Evolutionary conservation across 2,797 vertebrate genomes (phyloP).

Genomic region (Rhadinocentrus ornatus): DNA sequence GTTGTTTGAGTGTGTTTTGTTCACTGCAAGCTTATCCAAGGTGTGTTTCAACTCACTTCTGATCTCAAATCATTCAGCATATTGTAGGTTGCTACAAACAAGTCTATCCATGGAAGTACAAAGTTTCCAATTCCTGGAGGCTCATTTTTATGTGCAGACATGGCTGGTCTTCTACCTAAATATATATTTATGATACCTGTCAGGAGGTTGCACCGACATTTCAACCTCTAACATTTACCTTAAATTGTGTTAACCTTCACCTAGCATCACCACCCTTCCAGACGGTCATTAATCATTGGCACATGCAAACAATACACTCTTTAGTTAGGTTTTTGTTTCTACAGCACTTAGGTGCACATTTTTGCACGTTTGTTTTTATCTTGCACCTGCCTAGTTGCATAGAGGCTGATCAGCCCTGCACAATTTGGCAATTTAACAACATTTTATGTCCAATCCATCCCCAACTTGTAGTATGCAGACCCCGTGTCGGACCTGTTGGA

Average conservation of each 20-base stretch:
- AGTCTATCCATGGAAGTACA: background rate
- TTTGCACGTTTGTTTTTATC: background rate
- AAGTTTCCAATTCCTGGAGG: conserved; percentile 26
- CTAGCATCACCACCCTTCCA: background rate
- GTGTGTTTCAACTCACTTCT: conserved; percentile 66
- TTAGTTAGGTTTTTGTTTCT: background rate
- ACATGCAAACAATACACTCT: background rate
- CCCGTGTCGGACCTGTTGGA: conserved; percentile 96
- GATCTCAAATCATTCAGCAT: background rate
- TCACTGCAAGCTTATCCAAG: conserved; percentile 98
- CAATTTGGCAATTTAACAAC: background rate
- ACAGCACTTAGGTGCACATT: background rate
- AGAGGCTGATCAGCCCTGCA: background rate
- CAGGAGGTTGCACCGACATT: conserved; percentile 5
- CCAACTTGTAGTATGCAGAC: conserved; percentile 88
- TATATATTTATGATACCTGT: conserved; percentile 31
- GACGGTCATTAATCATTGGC: background rate
- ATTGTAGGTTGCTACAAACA: background rate
- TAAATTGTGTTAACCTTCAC: background rate
- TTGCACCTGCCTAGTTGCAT: background rate
- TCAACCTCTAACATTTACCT: conserved; percentile 52
- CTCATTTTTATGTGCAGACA: conserved; percentile 5
- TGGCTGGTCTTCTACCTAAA: conserved; percentile 16
- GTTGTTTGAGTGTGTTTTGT: conserved; percentile 96
- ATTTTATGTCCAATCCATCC: background rate